Percentiles rank a stretch among this genome's conserved stretches.
Conservation (phyloP, 1,140 invertebrate species). For the Apocrypta bakeri region DNA sequence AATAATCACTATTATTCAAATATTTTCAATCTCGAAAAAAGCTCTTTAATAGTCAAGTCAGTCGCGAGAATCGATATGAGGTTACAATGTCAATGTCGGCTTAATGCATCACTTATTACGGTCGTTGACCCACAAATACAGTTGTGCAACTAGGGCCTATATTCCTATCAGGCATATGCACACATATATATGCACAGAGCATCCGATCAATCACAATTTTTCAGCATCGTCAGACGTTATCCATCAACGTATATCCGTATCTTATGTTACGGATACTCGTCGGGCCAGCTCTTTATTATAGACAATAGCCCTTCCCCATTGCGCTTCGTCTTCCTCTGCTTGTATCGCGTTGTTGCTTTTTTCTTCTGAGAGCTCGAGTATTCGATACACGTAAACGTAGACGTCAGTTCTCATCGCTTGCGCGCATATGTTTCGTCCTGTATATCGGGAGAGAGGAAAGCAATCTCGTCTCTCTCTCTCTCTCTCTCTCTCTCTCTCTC, state of each 20-base stretch:
- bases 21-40: too few species aligned
- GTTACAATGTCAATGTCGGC: slow-evolving; percentile 30
- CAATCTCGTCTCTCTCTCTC: slow-evolving; percentile 19
- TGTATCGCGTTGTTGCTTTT: not conserved
- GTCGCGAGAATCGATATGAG: not conserved
- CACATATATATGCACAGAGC: not conserved
- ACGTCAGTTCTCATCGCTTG: not conserved
- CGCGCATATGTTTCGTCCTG: not conserved
- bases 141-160: slow-evolving; percentile 8
- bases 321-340: not conserved
- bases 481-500: too few species aligned
- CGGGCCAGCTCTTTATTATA: slow-evolving; percentile 27
- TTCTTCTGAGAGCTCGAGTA: slow-evolving; percentile 18
- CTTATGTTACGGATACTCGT: not conserved
- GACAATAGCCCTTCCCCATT: slow-evolving; percentile 11
- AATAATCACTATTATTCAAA: too few species aligned
- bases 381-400: not conserved
- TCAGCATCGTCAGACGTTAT: slow-evolving; percentile 36
- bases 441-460: not conserved
- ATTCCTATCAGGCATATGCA: not conserved
- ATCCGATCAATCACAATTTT: slow-evolving; percentile 50
- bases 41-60: too few species aligned
- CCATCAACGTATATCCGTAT: slow-evolving; percentile 45
- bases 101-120: slow-evolving; percentile 30
- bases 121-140: slow-evolving; percentile 42